A percentile compares a stretch with the other conserved stretches of the same genome.
Conservation (phyloP, 1,140 invertebrate genomes). For the Parasteatoda tepidariorum region DNA sequence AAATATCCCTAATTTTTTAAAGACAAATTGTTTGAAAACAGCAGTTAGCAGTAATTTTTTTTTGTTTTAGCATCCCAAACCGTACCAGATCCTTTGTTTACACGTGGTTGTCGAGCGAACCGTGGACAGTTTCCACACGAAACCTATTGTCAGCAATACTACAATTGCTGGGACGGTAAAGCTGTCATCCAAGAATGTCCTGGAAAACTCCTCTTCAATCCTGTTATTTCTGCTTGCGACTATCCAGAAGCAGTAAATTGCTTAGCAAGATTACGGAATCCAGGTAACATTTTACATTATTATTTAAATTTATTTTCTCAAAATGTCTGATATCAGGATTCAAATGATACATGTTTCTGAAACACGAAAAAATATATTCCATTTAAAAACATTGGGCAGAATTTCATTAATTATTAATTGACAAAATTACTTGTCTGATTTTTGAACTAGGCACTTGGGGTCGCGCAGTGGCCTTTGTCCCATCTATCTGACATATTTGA, state of each 20-base stretch:
- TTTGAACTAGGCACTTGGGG: too few species aligned
- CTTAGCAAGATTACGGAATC: constrained; percentile 4
- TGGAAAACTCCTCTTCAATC: constrained; percentile 49
- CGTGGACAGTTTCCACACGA: constrained; percentile 53
- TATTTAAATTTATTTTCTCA: too few species aligned
- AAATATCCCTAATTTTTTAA: background rate
- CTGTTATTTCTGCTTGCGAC: constrained; percentile 24
- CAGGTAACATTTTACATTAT: constrained; percentile 2
- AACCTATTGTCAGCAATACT: constrained; percentile 46
- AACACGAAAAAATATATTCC: too few species aligned
- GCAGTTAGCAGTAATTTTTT: background rate
- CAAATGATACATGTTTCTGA: too few species aligned
- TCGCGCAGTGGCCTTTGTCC: too few species aligned
- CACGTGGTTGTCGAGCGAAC: constrained; percentile 15
- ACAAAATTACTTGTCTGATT: too few species aligned
- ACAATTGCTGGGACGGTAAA: constrained; percentile 52
- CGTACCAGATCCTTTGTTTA: constrained; percentile 18
- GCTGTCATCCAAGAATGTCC: constrained; percentile 48
- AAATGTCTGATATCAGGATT: too few species aligned
- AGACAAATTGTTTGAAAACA: background rate
- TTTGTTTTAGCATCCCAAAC: constrained; percentile 10
- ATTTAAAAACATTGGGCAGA: too few species aligned
- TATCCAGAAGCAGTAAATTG: constrained; percentile 43
- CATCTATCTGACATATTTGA: too few species aligned
- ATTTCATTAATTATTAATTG: too few species aligned